A percentile compares a stretch with the other conserved stretches of the same genome.
These are phyloP conservation scores for Podarcis lilfordi DNA, from an alignment of 2,797 vertebrate genomes.

Conservation along the genomic window DNA sequence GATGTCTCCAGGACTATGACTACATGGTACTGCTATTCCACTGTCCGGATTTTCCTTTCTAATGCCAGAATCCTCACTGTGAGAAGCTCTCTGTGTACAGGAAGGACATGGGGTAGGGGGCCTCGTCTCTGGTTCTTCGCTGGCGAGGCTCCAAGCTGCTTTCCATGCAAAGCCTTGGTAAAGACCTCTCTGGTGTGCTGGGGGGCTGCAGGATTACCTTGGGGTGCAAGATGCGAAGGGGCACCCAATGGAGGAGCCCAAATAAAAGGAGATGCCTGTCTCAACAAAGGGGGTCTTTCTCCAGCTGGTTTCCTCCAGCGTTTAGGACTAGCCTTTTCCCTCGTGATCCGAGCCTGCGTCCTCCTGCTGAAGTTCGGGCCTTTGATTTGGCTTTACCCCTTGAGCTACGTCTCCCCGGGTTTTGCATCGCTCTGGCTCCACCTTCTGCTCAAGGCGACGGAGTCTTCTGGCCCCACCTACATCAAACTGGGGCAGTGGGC, in stretches of 20 bases:
- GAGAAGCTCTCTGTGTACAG: constrained; percentile 46
- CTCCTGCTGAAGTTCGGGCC: constrained; percentile 89
- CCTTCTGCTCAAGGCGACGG: constrained; percentile 87
- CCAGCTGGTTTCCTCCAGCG: constrained; percentile 38
- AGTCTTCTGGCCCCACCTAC: constrained; percentile 90
- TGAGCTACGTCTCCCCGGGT: constrained; percentile 80
- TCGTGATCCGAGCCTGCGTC: constrained; percentile 81
- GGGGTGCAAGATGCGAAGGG: constrained; percentile 63
- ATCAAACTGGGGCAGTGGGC: constrained; percentile 97
- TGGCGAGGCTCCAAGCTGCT: constrained; percentile 43
- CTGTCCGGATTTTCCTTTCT: constrained; percentile 65
- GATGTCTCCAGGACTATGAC: constrained; percentile 25
- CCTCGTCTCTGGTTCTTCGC: neutral
- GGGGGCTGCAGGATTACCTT: constrained; percentile 57
- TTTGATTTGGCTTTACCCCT: constrained; percentile 85
- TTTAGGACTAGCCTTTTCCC: constrained; percentile 74
- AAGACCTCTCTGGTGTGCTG: constrained; percentile 79
- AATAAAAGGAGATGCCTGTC: neutral
- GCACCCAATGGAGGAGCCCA: constrained; percentile 14
- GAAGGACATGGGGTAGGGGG: constrained; percentile 42
- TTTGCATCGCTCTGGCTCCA: constrained; percentile 81
- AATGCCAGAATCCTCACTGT: constrained; percentile 62
- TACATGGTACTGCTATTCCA: constrained; percentile 48
- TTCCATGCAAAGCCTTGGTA: constrained; percentile 72
- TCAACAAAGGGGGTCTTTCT: neutral